phyloP scores from a whole-genome alignment of 2,113 vertebrate genomes.

The Salvator merianae region DNA sequence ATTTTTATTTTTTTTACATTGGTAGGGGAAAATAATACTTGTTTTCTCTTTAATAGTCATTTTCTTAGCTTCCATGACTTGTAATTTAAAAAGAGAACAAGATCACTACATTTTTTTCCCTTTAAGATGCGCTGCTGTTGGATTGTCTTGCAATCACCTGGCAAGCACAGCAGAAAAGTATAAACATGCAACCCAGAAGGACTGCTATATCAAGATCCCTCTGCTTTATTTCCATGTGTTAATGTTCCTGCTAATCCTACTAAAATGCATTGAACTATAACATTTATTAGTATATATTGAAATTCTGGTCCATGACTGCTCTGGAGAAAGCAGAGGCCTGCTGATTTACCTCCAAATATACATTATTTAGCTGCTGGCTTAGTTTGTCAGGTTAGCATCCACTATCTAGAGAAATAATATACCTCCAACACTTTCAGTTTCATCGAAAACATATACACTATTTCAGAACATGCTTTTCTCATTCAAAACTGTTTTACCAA shows the following conservation, averaged over 20 bases:
- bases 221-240: neutral
- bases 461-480: neutral
- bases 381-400: conserved; percentile 36
- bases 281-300: conserved; percentile 25
- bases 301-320: conserved; percentile 26
- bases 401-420: neutral
- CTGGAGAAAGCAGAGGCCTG: neutral
- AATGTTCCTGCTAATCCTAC: neutral
- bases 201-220: neutral
- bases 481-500: conserved; percentile 25
- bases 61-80: conserved; percentile 42
- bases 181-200: neutral
- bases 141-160: neutral
- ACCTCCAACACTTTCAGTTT: neutral
- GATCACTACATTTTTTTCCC: no score
- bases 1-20: conserved; percentile 25
- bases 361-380: conserved; percentile 22
- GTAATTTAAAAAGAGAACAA: neutral
- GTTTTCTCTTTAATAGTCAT: neutral
- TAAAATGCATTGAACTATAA: conserved; percentile 8
- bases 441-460: neutral
- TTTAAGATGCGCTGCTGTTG: neutral
- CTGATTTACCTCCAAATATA: conserved; percentile 19
- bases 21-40: conserved; percentile 15
- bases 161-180: neutral